Evolutionary conservation across 2,888 invertebrate genomes (phyloP), one percentile per base, ranked within the genome.

Genomic region (Creontiades dilutus): DNA sequence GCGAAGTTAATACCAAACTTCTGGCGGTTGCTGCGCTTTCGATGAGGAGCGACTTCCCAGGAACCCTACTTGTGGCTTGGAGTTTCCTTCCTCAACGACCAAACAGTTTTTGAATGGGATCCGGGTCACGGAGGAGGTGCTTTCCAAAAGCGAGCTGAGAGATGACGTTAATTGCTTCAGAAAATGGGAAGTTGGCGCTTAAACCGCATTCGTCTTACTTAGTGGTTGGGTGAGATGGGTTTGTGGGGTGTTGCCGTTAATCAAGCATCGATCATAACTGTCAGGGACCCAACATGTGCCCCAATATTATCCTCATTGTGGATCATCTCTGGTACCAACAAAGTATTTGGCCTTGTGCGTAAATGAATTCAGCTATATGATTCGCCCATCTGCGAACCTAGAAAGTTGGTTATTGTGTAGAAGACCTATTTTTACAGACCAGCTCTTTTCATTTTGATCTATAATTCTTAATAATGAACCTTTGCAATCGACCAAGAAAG

Each of bases 1-100:
- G 82, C 82, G 82, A 82, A 82, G 52, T 82, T 82, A 23, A 82
- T 82, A 82, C 82, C 27, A 82, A 82, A 82, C 82, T 82, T 82
- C 52, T 52, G 82, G 82, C 82, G 48, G 68, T 82, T 14, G 78
- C 28, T 37, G 37, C 47, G 82, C 82, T 82, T 52, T 27, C 23
- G 27, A 52, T 48, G 23, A 19, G 23, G 68, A 23, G 23, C 23
- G 52, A 82, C 48, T 82, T 52, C 5, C 52, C 23, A 47, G 52
- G 27, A 82, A 13, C 23, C 81, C 48, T 37, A 81, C 57, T 81
- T 47, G 80, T 47, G 23, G 52, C 52, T 82, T 13, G 11, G 23
- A 52, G 19, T 27, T 68, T 19, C 68, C 11, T 23, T 57, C 11
- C 23, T 13, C 27, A 68, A 23, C 4, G 23, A 19, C 19, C 27